These are phyloP conservation scores for Podotricha telesiphe DNA, from an alignment of 2,888 invertebrate genomes.

Conservation along the genomic window DNA sequence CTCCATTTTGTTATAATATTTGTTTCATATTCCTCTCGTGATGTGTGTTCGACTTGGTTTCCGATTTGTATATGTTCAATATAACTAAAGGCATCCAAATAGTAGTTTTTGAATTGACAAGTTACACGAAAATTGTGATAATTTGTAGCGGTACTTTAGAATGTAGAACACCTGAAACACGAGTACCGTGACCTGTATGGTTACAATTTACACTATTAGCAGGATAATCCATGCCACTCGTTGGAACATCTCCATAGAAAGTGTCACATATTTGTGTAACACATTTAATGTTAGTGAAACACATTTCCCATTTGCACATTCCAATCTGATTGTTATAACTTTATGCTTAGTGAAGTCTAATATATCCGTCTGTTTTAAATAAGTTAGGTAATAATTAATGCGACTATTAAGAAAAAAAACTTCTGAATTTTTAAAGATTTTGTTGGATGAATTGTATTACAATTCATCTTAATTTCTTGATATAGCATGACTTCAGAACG, in stretches of 20 bases:
- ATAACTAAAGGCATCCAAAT: constrained; percentile 45
- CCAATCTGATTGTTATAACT: not conserved
- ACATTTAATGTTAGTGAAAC: constrained; percentile 51
- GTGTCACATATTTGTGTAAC: constrained; percentile 76
- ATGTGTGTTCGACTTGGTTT: constrained; percentile 59
- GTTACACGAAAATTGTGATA: constrained; percentile 70
- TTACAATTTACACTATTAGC: constrained; percentile 78
- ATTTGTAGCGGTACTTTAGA: constrained; percentile 77
- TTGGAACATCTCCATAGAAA: constrained; percentile 62
- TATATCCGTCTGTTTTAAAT: too few relatives aligned
- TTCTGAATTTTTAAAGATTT: too few relatives aligned
- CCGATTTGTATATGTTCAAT: constrained; percentile 66
- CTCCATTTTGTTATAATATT: constrained; percentile 58
- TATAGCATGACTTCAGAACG: too few relatives aligned
- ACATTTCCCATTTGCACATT: constrained; percentile 21
- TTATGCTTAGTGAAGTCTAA: not conserved
- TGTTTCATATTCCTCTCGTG: constrained; percentile 48
- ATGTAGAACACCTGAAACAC: constrained; percentile 73
- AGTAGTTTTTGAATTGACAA: constrained; percentile 58
- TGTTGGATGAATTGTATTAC: too few relatives aligned
- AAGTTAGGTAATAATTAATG: too few relatives aligned
- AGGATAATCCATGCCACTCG: constrained; percentile 64
- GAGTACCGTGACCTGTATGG: constrained; percentile 64
- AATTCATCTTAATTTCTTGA: too few relatives aligned
- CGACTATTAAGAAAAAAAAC: too few relatives aligned